A percentile compares a stretch with the other conserved stretches of the same genome.
Evolutionary conservation across 1,140 invertebrate genomes (phyloP).

Genomic region (Drosophila subobscura): DNA sequence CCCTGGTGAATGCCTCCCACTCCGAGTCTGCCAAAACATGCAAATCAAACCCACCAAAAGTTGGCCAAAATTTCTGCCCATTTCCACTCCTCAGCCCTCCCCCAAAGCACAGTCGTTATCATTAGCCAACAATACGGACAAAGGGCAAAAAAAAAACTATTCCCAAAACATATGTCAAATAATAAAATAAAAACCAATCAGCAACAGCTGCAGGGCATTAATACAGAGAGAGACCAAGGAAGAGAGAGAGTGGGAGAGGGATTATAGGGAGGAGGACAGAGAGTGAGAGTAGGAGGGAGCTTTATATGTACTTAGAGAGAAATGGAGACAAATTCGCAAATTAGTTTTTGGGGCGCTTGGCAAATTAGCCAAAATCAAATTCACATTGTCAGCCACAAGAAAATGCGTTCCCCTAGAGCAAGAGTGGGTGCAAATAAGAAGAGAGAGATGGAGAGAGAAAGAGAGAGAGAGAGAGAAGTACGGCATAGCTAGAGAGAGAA

Average conservation of each 20-base stretch:
- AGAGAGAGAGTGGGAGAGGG: background rate
- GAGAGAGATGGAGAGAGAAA: constrained; percentile 1
- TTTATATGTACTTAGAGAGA: background rate
- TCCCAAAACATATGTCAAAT: constrained; percentile 74
- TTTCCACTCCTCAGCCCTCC: constrained; percentile 2
- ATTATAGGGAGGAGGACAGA: background rate
- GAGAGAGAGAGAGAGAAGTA: constrained; percentile 1
- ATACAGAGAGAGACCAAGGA: constrained; percentile 19
- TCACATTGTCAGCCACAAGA: constrained; percentile 45
- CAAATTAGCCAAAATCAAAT: constrained; percentile 65
- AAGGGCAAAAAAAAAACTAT: constrained; percentile 36
- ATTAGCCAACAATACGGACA: constrained; percentile 52
- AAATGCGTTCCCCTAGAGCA: constrained; percentile 36
- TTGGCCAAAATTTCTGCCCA: constrained; percentile 40
- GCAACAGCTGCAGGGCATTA: constrained; percentile 68
- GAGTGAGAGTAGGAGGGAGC: background rate
- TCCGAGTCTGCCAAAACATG: constrained; percentile 21
- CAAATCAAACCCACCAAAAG: constrained; percentile 47
- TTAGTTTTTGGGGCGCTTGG: constrained; percentile 34
- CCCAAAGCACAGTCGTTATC: constrained; percentile 58
- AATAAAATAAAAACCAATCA: constrained; percentile 75
- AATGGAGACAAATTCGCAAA: constrained; percentile 35
- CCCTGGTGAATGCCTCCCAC: background rate
- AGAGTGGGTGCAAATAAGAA: constrained; percentile 7
- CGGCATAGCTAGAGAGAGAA: too few species aligned